These are phyloP conservation scores for Chloropsis cyanopogon DNA, from an alignment of 2,113 vertebrate species.

Conservation along the genomic window DNA sequence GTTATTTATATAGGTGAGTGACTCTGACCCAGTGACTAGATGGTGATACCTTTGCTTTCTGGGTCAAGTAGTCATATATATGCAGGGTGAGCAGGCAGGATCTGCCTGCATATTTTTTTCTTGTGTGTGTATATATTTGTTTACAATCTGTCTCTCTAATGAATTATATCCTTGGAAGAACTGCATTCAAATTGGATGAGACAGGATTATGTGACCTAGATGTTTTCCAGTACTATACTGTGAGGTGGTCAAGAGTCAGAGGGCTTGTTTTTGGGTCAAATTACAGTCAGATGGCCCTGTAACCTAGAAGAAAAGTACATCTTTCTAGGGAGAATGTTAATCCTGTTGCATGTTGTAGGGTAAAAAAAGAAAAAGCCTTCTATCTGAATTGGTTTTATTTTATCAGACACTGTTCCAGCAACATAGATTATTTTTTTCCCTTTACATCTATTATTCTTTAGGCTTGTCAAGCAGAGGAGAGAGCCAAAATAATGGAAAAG, in stretches of 20 bases:
- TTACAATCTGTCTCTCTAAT: slow-evolving; percentile 42
- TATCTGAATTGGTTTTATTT: not conserved
- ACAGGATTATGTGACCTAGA: slow-evolving; percentile 14
- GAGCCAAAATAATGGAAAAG: slow-evolving; percentile 1
- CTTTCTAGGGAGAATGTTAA: not conserved
- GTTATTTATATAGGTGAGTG: not conserved
- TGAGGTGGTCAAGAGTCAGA: slow-evolving; percentile 2
- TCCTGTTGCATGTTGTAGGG: not conserved
- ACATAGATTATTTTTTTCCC: not conserved
- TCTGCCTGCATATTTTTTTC: not conserved
- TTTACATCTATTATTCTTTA: not conserved
- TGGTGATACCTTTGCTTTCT: slow-evolving; percentile 26
- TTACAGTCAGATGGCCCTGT: not conserved
- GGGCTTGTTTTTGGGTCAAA: not conserved
- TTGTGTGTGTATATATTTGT: not conserved
- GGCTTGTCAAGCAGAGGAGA: not conserved
- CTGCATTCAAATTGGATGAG: slow-evolving; percentile 9
- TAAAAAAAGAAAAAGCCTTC: not conserved
- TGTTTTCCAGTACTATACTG: not conserved
- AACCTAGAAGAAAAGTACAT: not conserved
- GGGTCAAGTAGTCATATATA: slow-evolving; percentile 34
- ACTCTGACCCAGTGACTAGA: slow-evolving; percentile 16
- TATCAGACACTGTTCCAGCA: not conserved
- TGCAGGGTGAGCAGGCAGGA: slow-evolving; percentile 12
- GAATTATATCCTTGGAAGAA: slow-evolving; percentile 33